phyloP scores from a whole-genome alignment of 92 coral and sea anemone species.

The Isaurus tuberculatus region DNA sequence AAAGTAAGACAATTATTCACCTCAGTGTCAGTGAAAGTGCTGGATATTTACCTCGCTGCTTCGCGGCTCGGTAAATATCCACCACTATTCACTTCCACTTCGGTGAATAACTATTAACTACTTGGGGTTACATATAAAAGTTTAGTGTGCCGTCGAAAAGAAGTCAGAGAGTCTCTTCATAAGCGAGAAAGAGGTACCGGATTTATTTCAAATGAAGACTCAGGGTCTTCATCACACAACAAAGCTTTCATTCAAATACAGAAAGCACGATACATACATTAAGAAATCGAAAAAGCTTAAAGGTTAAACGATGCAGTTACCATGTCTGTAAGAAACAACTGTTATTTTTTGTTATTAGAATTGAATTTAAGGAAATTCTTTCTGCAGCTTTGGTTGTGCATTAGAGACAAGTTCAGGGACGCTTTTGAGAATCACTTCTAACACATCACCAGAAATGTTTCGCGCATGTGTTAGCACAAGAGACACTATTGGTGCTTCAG shows the following conservation, averaged over 20 bases:
- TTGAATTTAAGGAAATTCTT: background rate
- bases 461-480: constrained; percentile 54
- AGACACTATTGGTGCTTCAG: constrained; percentile 76
- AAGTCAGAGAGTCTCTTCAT: no score
- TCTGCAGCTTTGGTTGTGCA: constrained; percentile 44
- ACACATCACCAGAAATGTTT: constrained; percentile 67
- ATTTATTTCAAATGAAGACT: no score
- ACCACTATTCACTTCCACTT: no score
- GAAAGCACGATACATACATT: background rate
- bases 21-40: no score
- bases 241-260: background rate
- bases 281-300: background rate
- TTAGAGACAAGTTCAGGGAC: constrained; percentile 77
- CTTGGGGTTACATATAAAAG: no score
- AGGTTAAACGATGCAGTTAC: background rate
- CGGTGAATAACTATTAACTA: no score
- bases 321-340: background rate
- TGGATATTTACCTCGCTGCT: no score
- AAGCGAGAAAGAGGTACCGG: no score
- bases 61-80: no score
- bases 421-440: constrained; percentile 66
- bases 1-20: no score
- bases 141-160: no score
- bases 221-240: no score
- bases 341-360: background rate